These are phyloP conservation scores for Colistium nudipinnis DNA, from an alignment of 2,113 vertebrate species.

Conservation along the genomic window DNA sequence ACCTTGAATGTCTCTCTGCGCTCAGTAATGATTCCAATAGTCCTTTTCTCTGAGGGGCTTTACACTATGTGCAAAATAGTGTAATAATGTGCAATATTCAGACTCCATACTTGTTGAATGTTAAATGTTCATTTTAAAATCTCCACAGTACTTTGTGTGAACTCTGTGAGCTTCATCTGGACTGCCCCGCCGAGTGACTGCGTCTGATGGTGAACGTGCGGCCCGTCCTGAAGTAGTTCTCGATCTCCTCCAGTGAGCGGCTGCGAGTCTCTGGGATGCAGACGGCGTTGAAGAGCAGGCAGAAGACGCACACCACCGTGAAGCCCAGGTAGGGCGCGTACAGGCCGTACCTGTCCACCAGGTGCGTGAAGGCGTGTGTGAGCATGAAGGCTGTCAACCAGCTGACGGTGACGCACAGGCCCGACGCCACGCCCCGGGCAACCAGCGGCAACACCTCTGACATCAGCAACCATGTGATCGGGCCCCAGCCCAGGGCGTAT, in stretches of 20 bases:
- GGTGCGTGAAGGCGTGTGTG: conserved; percentile 85
- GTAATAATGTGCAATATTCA: neutral
- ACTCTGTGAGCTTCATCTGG: conserved; percentile 4
- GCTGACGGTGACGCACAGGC: conserved; percentile 90
- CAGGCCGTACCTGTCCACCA: conserved; percentile 86
- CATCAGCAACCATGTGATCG: conserved; percentile 98
- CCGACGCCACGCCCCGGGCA: conserved; percentile 88
- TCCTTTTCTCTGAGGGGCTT: neutral
- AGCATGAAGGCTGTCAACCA: conserved; percentile 93
- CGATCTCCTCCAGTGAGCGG: conserved; percentile 92
- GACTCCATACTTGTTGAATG: neutral
- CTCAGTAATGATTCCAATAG: neutral
- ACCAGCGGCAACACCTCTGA: conserved; percentile 92
- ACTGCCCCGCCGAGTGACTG: neutral
- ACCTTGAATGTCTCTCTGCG: neutral
- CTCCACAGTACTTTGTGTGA: neutral
- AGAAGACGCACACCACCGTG: conserved; percentile 80
- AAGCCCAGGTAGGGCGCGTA: conserved; percentile 91
- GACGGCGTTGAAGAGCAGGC: conserved; percentile 88
- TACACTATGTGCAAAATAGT: neutral
- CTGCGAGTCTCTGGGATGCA: conserved; percentile 92
- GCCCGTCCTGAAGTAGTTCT: conserved; percentile 89
- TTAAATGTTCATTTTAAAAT: neutral
- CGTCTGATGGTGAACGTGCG: conserved; percentile 73
- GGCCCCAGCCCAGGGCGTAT: conserved; percentile 97